Evolutionary conservation across 2,797 vertebrate species (phyloP), one percentile per base, ranked within the genome.

Genomic region (Anomalospiza imberbis): DNA sequence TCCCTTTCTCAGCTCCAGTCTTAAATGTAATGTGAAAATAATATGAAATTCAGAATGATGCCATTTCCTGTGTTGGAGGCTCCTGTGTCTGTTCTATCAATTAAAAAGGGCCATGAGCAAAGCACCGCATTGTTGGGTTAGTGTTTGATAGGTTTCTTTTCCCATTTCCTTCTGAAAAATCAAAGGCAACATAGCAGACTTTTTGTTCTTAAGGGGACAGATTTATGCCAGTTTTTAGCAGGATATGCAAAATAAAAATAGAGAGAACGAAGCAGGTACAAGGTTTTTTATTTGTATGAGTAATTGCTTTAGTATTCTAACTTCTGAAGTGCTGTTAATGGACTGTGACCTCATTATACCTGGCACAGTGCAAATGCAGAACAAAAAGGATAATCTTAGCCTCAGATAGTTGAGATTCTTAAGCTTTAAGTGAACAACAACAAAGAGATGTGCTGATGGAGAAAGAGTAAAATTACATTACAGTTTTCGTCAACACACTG

Each of bases 281-380:
- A 72, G 25, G 20, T 26, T 40, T 84, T 91, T 90, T 93, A 85
- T 92, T 96, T 93, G 65, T 65, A 55, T 51, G 62, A 90, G 47
- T 91, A 89, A 93, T 91, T 93, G 79, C 79, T 94, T 72, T 93
- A 66, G 73, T 81, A 55, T 78, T 91, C 79, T 81, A 88, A 44
- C 58, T 94, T 94, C 79, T 90, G 85, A 95, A 87, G 86, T 40
- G 47, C 71, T 78, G 28, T 66, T 95, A 84, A 91, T 89, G 82
- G 79, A 44, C 73, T 90, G 73, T 91, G 82, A 91, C 73, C 85
- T 95, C 51, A 40, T 92, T 95, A 88, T 78, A 93, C 79, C 85
- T 91, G 91, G 75, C 76, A 88, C 51, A 44, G 73, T 72, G 61
- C 61, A 84, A 88, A 91, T 0, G 1, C 45, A 81, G 88, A 75